A percentile compares a stretch with the other conserved stretches of the same genome.
Conservation (phyloP, 2,113 vertebrate genomes). For the Anseranas semipalmata region DNA sequence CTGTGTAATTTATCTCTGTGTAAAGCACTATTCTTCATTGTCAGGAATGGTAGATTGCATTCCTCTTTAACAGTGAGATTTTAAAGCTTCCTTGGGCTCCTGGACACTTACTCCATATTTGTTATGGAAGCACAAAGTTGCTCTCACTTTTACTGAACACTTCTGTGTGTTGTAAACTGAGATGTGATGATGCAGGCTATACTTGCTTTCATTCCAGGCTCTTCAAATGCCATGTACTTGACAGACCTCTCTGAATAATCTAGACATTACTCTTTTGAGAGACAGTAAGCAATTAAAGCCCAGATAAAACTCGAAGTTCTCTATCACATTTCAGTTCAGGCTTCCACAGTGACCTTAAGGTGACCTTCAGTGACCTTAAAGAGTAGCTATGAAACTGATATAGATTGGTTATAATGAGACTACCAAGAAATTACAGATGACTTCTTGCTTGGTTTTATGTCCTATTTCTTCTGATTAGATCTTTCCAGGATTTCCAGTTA, state of each 20-base stretch:
- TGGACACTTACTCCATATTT: background rate
- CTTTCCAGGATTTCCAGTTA: conserved; percentile 41
- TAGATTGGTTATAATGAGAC: background rate
- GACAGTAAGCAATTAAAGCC: background rate
- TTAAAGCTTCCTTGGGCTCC: background rate
- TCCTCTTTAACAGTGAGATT: background rate
- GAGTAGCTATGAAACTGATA: background rate
- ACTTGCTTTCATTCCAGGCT: background rate
- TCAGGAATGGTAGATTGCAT: background rate
- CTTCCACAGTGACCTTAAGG: background rate
- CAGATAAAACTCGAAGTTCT: background rate
- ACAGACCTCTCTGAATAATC: background rate
- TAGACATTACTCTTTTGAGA: background rate
- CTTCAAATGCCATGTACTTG: conserved; percentile 40
- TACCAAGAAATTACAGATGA: background rate
- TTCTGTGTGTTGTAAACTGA: conserved; percentile 1
- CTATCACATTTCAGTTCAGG: background rate
- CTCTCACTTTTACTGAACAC: background rate
- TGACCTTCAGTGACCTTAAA: conserved; percentile 15
- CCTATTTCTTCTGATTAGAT: conserved; percentile 1
- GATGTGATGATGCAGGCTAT: background rate
- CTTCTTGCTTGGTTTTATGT: background rate
- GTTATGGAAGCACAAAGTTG: background rate
- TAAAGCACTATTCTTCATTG: background rate
- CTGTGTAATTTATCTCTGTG: background rate